phyloP scores from a whole-genome alignment of 2,113 vertebrate genomes.

The Ploceus nigricollis region DNA sequence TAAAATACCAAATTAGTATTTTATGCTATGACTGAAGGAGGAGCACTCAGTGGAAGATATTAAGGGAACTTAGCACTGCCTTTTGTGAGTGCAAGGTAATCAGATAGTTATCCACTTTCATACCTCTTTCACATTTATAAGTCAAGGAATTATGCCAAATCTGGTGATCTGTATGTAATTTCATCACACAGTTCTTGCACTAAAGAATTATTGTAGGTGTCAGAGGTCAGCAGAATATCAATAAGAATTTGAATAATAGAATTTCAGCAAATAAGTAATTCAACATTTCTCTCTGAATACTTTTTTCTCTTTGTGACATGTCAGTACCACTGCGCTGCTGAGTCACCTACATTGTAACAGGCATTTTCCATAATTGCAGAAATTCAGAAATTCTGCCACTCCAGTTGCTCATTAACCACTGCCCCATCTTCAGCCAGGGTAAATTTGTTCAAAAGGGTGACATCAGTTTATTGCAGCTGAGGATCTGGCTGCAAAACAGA shows the following conservation, averaged over 20 bases:
- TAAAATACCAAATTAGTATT: neutral
- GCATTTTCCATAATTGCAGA: neutral
- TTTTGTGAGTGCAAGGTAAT: slow-evolving; percentile 12
- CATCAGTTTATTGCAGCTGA: neutral
- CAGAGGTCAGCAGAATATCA: neutral
- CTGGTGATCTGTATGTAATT: neutral
- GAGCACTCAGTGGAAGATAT: neutral
- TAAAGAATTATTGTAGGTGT: neutral
- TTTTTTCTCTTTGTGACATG: neutral
- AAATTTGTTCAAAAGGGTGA: neutral
- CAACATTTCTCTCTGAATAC: neutral
- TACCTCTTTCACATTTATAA: neutral
- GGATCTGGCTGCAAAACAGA: neutral
- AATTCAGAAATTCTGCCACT: neutral
- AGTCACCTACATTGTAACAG: neutral
- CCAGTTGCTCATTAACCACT: neutral
- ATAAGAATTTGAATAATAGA: neutral
- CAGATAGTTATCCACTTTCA: neutral
- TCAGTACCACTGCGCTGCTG: neutral
- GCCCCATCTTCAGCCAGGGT: neutral
- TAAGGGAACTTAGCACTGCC: neutral
- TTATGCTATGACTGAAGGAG: neutral
- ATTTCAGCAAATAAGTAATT: neutral
- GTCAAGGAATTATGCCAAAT: neutral
- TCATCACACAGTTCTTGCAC: neutral